Evolutionary conservation across 2,797 vertebrate species (phyloP), one percentile per base, ranked within the genome.

Genomic region (Crenuchus spilurus): DNA sequence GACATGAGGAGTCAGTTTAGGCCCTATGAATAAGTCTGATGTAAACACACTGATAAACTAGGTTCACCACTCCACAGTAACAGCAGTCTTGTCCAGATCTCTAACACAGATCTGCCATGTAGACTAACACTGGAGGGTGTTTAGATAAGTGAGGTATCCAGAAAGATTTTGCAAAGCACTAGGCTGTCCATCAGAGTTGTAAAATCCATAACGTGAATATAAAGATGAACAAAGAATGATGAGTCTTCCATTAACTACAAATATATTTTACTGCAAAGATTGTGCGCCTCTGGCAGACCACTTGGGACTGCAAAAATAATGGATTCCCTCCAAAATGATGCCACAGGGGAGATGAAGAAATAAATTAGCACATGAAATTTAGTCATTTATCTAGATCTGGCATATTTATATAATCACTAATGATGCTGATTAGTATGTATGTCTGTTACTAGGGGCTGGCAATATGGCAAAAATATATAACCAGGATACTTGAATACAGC

Each of bases 11-110:
- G 61, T 1, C 41, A 20, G n/a, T 30, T 30, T 64, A 33, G 42
- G 9, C 26, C 13, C 61, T 31, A 63, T n/a, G 61, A 63, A 63
- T 44, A 64, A 44, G 61, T 46, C 41, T n/a, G 37, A 42, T 7
- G 13, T 62, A 41, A 64, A 64, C 41, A 44, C 24, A 48, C 26
- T 18, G 26, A 16, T 46, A 5, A 30, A 64, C 41, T 18, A 46
- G 9, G 20, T 31, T 41, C 26, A 35, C 37, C 6, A 42, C 20
- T 24, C 2, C 24, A 41, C 37, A 26, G 37, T 42, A 62, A 26
- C 35, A 26, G 14, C 37, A 41, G 37, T 13, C 18, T 37, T 1
- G 33, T 41, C 14, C 6, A 1, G 37, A 16, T 41, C 58, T 61
- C 57, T 0, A 22, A 9, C 20, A 60, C 9, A 6, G 31, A 60